Conservation (phyloP, 2,888 invertebrate genomes). For the Ctena decussata region DNA sequence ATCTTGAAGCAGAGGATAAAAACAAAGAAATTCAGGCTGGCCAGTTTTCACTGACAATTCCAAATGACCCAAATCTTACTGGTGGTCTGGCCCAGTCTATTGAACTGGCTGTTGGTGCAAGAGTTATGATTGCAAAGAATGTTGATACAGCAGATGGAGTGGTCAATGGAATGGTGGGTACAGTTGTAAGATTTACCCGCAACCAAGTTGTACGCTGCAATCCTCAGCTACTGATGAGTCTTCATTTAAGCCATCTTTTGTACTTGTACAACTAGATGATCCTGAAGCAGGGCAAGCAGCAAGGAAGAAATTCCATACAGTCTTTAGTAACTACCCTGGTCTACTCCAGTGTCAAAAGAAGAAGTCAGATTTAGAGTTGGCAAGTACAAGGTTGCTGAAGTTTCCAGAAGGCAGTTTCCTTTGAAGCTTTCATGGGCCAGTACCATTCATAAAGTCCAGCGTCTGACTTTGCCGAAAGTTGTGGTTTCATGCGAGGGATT, state of each 20-base stretch:
- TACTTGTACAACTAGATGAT: background rate
- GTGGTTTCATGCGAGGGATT: background rate
- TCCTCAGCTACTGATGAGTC: background rate
- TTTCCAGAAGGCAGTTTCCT: background rate
- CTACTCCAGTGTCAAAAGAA: background rate
- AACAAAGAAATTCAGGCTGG: background rate
- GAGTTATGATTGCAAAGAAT: background rate
- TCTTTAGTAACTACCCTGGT: background rate
- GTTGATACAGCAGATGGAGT: background rate
- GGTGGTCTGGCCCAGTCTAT: background rate
- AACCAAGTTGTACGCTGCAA: background rate
- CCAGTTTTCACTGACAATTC: background rate
- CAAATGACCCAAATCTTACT: background rate
- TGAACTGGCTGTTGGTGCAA: background rate
- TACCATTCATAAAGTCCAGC: background rate
- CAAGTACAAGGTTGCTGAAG: background rate
- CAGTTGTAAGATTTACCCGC: background rate
- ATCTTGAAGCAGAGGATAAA: background rate
- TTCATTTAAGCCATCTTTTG: background rate
- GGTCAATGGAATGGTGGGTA: background rate
- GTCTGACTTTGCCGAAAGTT: background rate
- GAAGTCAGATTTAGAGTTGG: background rate
- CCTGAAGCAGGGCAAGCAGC: background rate
- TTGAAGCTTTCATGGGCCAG: background rate
- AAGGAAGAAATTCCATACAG: background rate